phyloP scores from a whole-genome alignment of 64 coral and sea anemone genomes.

The Dendronephthya gigantea region DNA sequence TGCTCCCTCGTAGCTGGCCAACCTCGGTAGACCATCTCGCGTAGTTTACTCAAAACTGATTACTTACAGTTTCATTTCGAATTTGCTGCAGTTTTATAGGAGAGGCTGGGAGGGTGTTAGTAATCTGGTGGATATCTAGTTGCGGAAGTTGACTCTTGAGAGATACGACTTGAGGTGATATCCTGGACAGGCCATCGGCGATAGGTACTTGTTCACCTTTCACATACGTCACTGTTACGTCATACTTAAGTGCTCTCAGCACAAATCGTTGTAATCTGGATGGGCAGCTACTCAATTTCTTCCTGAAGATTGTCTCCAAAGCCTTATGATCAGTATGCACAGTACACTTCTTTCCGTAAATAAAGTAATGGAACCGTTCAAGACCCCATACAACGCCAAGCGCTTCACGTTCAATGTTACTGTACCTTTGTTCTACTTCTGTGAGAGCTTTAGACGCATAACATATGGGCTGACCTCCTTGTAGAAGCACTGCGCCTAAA shows the following conservation, averaged over 20 bases:
- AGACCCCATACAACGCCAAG: too few species aligned
- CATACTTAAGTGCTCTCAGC: slow-evolving; percentile 38
- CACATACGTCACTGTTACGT: slow-evolving; percentile 43
- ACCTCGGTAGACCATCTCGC: slow-evolving; percentile 31
- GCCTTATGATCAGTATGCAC: too few species aligned
- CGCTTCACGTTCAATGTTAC: too few species aligned
- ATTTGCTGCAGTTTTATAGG: slow-evolving; percentile 38
- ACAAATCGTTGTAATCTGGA: slow-evolving; percentile 29
- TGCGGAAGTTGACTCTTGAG: neutral
- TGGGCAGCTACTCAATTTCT: too few species aligned
- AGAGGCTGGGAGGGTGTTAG: neutral
- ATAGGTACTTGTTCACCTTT: slow-evolving; percentile 30
- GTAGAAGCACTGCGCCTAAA: too few species aligned
- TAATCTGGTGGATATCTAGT: slow-evolving; percentile 20
- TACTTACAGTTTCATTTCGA: slow-evolving; percentile 30
- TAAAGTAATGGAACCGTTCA: too few species aligned
- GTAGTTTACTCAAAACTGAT: slow-evolving; percentile 16
- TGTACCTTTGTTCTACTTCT: too few species aligned
- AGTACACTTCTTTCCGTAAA: too few species aligned
- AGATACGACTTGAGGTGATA: slow-evolving; percentile 17
- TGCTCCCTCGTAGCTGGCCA: slow-evolving; percentile 44
- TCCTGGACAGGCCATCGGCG: slow-evolving; percentile 44
- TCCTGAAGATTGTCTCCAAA: too few species aligned
- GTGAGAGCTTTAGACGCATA: too few species aligned
- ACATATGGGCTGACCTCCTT: too few species aligned